Evolutionary conservation across 1,140 invertebrate species (phyloP), one percentile per base, ranked within the genome.

Genomic region (Mercenaria mercenaria): DNA sequence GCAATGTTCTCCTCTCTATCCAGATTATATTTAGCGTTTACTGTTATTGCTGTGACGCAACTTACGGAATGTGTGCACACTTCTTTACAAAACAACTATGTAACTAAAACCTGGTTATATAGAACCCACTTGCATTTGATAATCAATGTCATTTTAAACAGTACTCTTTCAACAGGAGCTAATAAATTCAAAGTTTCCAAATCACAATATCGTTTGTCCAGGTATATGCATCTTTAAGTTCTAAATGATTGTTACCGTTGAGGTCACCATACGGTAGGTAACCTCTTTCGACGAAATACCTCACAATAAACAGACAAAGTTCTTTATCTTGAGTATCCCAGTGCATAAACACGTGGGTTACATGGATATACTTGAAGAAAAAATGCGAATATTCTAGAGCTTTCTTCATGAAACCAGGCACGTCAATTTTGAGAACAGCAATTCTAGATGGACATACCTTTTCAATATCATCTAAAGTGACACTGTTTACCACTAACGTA

Each of bases 331-430:
- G 1, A 6, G 26, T 29, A 10, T 64, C 26, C 59, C 59, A 64
- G 15, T 64, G 59, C 59, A 64, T 64, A 26, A 64, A 64, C 59
- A 64, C 59, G 15, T 64, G 59, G 4, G 59, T 64, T 11, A 64
- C 59, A 64, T 64, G 29, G 59, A 64, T 26, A 29, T 64, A 64
- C n/a, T 64, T 64, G 26, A 64, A 64, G 59, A 64, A 64, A 29
- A 29, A 64, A 64, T 64, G 26, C 15, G 59, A 64, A 64, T 64
- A 64, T 29, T 64, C 59, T 64, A 64, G 59, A 29, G 26, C 59
- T 64, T 29, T 64, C 59, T 64, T 64, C 10, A 29, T 26, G 29
- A 64, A 26, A 8, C 59, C 59, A 29, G 59, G 59, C 29, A 29
- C 29, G 59, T 64, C 59, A 64, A 64, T 64, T n/a, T 64, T 64